Base-by-base conservation (phyloP, 2,888 invertebrate species). In the Cylloceria caligata region DNA sequence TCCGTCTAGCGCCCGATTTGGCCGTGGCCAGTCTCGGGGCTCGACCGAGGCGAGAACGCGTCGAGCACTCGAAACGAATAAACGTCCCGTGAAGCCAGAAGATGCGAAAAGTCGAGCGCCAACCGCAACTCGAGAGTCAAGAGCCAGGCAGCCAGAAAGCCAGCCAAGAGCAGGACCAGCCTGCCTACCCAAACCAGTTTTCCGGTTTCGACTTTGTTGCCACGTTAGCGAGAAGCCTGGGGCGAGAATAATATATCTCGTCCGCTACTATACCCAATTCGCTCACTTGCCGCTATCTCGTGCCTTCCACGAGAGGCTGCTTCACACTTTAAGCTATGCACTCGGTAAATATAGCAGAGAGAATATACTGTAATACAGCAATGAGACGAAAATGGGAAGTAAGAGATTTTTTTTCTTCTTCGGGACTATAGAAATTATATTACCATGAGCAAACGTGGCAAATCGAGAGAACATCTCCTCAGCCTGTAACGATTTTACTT, bases 161-260 rank as follows among this genome's bases (percentile, higher is more conserved):
- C 74, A 74, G 80, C 45, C 45, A 65, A 45, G 47, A 65, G 30
- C 80, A 65, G 67, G 73, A 52, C 73, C 79, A 74, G 55, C 80
- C 74, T 69, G 80, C 68, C 74, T 45, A 68, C 7, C 42, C 67
- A 79, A 83, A 83, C 75, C 75, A 74, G 75, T 78, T 81, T 79
- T 72, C 74, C 49, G 60, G 39, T 81, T 83, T 81, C 55, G 68
- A 83, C 67, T 83, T 79, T 83, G 81, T 83, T 83, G 79, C 72
- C 78, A 68, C 47, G 81, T 83, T 77, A 64, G 67, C 57, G 62
- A 47, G 69, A 68, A 52, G 55, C 83, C 81, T 60, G 36, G 30
- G 75, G 81, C 75, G 74, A 72, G 83, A 81, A 75, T 81, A 30
- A 83, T 75, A 64, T 80, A 81, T 81, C 73, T 74, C 60, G 49